phyloP scores from a whole-genome alignment of 1,140 invertebrate genomes.

The Hyles vespertilio region DNA sequence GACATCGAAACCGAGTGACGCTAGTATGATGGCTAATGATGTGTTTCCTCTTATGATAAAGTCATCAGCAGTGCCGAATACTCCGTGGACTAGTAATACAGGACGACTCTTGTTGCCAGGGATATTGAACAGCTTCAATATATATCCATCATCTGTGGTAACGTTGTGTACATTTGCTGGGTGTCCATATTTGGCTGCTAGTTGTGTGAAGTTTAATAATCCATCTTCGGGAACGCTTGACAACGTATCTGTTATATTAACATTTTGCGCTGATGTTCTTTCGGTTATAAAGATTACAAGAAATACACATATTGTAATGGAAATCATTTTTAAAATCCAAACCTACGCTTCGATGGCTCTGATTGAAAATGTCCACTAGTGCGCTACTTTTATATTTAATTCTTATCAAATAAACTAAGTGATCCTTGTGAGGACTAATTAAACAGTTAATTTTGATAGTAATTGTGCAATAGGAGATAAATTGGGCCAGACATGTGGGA shows the following conservation, averaged over 20 bases:
- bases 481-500: background rate
- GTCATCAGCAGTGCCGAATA: conserved; percentile 79
- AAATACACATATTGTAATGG: background rate
- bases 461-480: background rate
- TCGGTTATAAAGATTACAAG: background rate
- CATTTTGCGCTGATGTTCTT: background rate
- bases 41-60: conserved; percentile 76
- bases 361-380: background rate
- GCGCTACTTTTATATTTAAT: background rate
- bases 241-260: conserved; percentile 1
- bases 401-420: no score
- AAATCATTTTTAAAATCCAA: background rate
- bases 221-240: conserved; percentile 6
- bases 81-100: conserved; percentile 82
- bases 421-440: no score
- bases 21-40: conserved; percentile 48
- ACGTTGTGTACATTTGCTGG: conserved; percentile 67
- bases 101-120: conserved; percentile 42
- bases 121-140: conserved; percentile 80
- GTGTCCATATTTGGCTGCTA: conserved; percentile 72
- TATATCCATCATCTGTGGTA: conserved; percentile 80
- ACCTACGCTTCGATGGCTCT: background rate
- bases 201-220: conserved; percentile 14
- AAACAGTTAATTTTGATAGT: background rate
- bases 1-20: conserved; percentile 77